Conservation (phyloP, 2,888 invertebrate species). For the Lottia gigantea region DNA sequence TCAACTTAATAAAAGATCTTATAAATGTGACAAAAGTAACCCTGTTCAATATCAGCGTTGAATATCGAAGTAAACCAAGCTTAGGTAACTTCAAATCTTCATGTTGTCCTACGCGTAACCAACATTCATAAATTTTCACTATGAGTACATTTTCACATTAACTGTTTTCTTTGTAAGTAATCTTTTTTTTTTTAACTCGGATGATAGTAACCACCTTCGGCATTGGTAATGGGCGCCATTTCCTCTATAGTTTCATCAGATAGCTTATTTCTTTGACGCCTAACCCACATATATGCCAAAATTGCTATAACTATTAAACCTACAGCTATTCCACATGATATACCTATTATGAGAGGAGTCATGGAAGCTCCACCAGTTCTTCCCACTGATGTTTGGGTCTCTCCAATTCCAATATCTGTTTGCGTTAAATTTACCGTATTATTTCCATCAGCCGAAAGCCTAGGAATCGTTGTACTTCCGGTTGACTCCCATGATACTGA, state of each 20-base stretch:
- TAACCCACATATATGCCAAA: conserved; percentile 30
- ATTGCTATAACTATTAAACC: conserved; percentile 29
- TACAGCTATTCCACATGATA: conserved; percentile 26
- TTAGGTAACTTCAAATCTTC: no score
- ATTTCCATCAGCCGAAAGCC: background rate
- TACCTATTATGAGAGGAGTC: conserved; percentile 30
- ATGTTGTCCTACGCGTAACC: no score
- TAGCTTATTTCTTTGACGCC: conserved; percentile 25
- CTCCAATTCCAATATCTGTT: background rate
- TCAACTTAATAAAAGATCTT: no score
- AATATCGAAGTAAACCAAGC: no score
- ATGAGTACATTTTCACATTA: background rate
- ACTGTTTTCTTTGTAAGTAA: background rate
- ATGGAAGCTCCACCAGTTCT: background rate
- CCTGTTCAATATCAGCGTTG: no score
- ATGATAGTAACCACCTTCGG: conserved; percentile 13
- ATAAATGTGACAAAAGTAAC: no score
- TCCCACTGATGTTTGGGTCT: background rate
- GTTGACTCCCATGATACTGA: background rate
- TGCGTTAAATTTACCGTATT: background rate
- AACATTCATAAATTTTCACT: no score
- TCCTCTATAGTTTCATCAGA: conserved; percentile 29
- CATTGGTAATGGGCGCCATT: conserved; percentile 30
- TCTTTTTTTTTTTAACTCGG: conserved; percentile 14
- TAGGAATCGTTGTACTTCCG: background rate